Conservation (phyloP, 2,113 vertebrate genomes). For the Sclerurus mexicanus region DNA sequence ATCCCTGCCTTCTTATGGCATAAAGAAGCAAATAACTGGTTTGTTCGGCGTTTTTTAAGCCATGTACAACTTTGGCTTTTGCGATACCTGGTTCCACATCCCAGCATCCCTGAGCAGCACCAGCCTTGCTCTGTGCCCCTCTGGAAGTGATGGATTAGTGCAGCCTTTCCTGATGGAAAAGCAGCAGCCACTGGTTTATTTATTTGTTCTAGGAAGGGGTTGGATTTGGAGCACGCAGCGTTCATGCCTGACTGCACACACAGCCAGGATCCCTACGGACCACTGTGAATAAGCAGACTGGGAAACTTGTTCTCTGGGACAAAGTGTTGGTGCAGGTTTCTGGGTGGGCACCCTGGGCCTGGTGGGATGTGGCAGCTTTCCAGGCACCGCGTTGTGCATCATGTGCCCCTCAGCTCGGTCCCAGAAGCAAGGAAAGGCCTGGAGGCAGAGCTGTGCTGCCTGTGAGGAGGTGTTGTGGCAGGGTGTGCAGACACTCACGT, state of each 20-base stretch:
- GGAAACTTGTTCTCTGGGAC: not conserved
- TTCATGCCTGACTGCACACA: not conserved
- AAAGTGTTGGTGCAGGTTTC: not conserved
- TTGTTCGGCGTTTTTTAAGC: not conserved
- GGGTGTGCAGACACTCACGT: not conserved
- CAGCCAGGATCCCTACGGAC: not conserved
- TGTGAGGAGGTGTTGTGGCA: not conserved
- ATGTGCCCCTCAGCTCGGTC: not conserved
- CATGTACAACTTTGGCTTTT: not conserved
- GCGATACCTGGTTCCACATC: not conserved
- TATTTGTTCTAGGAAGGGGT: not conserved
- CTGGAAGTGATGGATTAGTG: not conserved
- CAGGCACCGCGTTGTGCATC: not conserved
- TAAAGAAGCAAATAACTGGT: not conserved
- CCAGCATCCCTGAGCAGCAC: not conserved
- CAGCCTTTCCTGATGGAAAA: not conserved
- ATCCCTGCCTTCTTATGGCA: not conserved
- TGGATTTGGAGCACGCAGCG: not conserved
- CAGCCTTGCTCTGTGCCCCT: not conserved
- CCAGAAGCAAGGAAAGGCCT: not conserved
- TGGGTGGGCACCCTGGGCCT: not conserved
- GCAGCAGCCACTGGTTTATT: not conserved
- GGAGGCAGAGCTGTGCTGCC: not conserved
- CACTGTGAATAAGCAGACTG: not conserved
- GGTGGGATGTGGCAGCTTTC: not conserved